These are phyloP conservation scores for Apotomis turbidana DNA, from an alignment of 2,888 invertebrate species.

Conservation along the genomic window DNA sequence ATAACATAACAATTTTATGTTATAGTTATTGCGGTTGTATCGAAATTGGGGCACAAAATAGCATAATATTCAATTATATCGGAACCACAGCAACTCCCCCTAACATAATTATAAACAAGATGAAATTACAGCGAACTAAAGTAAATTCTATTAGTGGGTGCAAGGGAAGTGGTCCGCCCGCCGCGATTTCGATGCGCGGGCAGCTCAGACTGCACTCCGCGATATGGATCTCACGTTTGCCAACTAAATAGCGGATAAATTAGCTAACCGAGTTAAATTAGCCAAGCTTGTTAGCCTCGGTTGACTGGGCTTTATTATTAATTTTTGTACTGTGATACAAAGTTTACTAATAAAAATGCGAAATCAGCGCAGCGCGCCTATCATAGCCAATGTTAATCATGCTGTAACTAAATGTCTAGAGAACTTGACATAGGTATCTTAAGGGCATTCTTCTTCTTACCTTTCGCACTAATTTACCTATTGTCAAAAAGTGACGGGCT, in stretches of 20 bases:
- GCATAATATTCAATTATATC: slow-evolving; percentile 8
- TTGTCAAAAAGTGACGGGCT: no score
- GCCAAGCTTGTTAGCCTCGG: slow-evolving; percentile 57
- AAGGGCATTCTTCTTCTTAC: no score
- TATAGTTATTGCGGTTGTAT: no score
- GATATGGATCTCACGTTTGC: slow-evolving; percentile 82
- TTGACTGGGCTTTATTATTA: slow-evolving; percentile 25
- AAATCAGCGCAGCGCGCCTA: no score
- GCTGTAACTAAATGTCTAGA: no score
- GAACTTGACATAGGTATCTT: no score
- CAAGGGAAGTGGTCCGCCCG: slow-evolving; percentile 64
- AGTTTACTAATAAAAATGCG: no score
- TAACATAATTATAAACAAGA: slow-evolving; percentile 26
- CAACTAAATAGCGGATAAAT: slow-evolving; percentile 79
- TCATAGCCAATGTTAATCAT: no score
- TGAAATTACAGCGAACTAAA: slow-evolving; percentile 41
- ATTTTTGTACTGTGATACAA: slow-evolving; percentile 2
- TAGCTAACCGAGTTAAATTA: slow-evolving; percentile 77
- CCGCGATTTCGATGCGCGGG: slow-evolving; percentile 68
- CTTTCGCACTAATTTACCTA: no score
- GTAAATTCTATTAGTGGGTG: slow-evolving; percentile 48
- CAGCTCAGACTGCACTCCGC: slow-evolving; percentile 68
- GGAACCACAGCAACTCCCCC: slow-evolving; percentile 11
- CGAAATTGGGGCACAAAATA: neutral
- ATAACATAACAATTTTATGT: no score